These are phyloP conservation scores for Cerastis rubricosa DNA, from an alignment of 2,888 invertebrate genomes.

Conservation along the genomic window DNA sequence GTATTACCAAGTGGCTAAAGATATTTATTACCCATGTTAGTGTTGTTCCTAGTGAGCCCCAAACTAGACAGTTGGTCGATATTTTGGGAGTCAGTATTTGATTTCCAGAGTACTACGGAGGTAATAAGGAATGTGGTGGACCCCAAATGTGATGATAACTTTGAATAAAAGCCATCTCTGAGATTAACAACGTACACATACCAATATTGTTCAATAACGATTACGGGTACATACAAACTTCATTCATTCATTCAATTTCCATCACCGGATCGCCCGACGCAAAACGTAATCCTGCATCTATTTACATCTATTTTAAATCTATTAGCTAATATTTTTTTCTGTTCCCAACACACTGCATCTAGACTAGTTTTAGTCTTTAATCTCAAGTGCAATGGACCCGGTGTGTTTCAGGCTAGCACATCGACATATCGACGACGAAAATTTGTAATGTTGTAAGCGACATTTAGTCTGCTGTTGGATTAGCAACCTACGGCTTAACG, in stretches of 20 bases:
- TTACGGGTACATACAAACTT: constrained; percentile 32
- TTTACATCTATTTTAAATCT: constrained; percentile 13
- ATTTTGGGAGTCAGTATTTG: too few relatives aligned
- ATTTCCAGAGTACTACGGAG: too few relatives aligned
- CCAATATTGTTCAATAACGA: constrained; percentile 2
- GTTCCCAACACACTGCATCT: constrained; percentile 10
- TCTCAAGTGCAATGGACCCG: constrained; percentile 67
- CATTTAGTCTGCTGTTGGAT: neutral
- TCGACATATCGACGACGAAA: constrained; percentile 48
- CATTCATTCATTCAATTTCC: constrained; percentile 28
- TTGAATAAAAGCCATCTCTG: neutral
- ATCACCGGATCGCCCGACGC: constrained; percentile 4
- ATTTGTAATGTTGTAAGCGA: neutral
- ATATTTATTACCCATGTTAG: too few relatives aligned
- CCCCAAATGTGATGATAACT: too few relatives aligned
- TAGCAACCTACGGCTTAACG: neutral
- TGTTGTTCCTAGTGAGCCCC: too few relatives aligned
- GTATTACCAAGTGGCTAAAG: too few relatives aligned
- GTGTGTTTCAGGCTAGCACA: constrained; percentile 60
- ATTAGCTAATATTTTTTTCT: constrained; percentile 39
- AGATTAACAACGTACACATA: constrained; percentile 16
- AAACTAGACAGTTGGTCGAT: too few relatives aligned
- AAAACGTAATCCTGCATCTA: constrained; percentile 24
- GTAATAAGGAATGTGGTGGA: too few relatives aligned
- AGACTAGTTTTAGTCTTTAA: constrained; percentile 22